Evolutionary conservation across 2,888 invertebrate genomes (phyloP), one percentile per base, ranked within the genome.

Genomic region (Standfussiana lucernea): DNA sequence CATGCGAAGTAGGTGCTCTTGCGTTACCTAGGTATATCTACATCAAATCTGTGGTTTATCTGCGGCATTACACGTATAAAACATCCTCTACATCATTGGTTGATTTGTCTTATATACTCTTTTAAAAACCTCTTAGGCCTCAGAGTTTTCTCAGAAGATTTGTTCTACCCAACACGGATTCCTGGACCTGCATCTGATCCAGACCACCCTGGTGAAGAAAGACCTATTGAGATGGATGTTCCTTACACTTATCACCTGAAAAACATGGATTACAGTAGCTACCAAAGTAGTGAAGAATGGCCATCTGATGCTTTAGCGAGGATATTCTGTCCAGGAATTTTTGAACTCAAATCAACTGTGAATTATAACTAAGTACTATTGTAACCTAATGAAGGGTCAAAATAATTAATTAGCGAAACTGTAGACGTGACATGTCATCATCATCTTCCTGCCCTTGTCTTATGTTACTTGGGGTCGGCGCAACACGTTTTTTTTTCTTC

Each of bases 251-350:
- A 13, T 50, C 40, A 42, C 7, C 24, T 79, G 35, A 50, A 28
- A 42, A 42, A 50, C 35, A 71, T 70, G 71, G 80, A 77, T 13
- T 77, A 13, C 79, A 71, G 59, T 61, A 61, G 71, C 47, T 79
- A 77, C 18, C 59, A 13, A 35, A 50, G 13, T 28, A 21, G 10
- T 18, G 77, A 79, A 71, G 35, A 71, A 2, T 79, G 71, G 71
- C 71, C 71, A 3, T 47, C 6, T 40, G 40, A 79, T 6, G 32
- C 21, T 28, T 47, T 79, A 71, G 45, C 37, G 40, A 77, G 40
- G n/a, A 47, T 35, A 28, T 70, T 28, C 8, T 79, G 77, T 28
- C 77, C 77, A 18, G 35, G 8, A 5, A 21, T 79, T 59, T 79
- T 13, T 59, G 40, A 79, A 70, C 2, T n/a, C 0, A 50, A 13